phyloP scores from a whole-genome alignment of 2,113 vertebrate species.

The Heterocephalus glaber region DNA sequence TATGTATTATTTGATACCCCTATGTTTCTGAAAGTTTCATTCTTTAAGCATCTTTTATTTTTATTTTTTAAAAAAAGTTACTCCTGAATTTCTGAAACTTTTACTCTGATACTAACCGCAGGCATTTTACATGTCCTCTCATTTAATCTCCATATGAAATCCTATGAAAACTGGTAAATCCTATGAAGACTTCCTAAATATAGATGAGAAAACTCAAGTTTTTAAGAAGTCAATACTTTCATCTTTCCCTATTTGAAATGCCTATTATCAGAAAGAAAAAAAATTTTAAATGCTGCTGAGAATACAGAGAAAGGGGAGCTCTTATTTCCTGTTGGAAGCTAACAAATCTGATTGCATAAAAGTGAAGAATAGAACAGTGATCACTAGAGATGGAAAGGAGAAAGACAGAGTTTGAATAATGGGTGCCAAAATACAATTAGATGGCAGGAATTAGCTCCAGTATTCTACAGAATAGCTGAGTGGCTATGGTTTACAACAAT shows the following conservation, averaged over 20 bases:
- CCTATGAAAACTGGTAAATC: not conserved
- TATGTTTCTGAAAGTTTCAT: not conserved
- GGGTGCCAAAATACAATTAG: not conserved
- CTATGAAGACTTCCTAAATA: not conserved
- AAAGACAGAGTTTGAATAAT: not conserved
- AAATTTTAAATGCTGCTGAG: not conserved
- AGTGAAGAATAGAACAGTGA: not conserved
- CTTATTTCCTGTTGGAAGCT: not conserved
- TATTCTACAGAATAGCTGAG: not conserved
- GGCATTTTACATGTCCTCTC: not conserved
- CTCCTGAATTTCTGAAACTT: not conserved
- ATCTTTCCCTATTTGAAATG: not conserved
- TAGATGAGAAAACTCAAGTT: not conserved
- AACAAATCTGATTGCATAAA: not conserved
- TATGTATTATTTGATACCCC: not conserved
- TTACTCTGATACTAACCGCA: not conserved
- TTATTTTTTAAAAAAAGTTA: not conserved
- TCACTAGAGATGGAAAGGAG: not conserved
- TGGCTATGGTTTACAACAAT: not conserved
- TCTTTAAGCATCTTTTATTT: not conserved
- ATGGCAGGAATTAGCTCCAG: not conserved
- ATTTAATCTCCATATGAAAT: not conserved
- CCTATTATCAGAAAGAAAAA: not conserved
- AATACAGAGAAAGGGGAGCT: not conserved
- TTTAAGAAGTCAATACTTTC: slow-evolving; percentile 12